Percentiles rank a stretch among this genome's conserved stretches.
These are phyloP conservation scores for Acleris cristana DNA, from an alignment of 2,888 invertebrate genomes.

Conservation along the genomic window DNA sequence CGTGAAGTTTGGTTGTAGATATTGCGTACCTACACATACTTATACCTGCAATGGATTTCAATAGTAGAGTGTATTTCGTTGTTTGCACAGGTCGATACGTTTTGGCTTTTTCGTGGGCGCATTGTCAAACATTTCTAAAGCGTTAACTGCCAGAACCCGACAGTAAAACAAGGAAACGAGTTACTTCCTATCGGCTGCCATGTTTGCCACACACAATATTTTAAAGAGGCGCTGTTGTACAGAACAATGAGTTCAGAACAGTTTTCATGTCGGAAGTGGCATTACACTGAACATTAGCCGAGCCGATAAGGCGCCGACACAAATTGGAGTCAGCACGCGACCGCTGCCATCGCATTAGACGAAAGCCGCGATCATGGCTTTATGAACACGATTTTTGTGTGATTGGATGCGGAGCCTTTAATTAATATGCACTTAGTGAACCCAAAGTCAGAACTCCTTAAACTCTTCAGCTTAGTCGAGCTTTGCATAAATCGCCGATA, in stretches of 20 bases:
- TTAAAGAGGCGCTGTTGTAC: slow-evolving; percentile 52
- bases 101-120: not conserved
- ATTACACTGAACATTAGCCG: slow-evolving; percentile 79
- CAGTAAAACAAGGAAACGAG: slow-evolving; percentile 48
- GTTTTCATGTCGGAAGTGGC: slow-evolving; percentile 80
- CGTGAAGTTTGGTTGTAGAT: slow-evolving; percentile 5
- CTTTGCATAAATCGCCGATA: too few species aligned
- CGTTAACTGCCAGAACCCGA: not conserved
- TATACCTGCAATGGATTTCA: slow-evolving; percentile 3
- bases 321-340: slow-evolving; percentile 77
- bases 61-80: not conserved
- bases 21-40: not conserved
- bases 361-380: slow-evolving; percentile 48
- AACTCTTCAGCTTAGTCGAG: too few species aligned
- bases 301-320: slow-evolving; percentile 75
- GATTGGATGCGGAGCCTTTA: slow-evolving; percentile 25
- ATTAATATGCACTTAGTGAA: not conserved
- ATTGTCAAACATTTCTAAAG: slow-evolving; percentile 1
- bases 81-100: not conserved
- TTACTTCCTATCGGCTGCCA: slow-evolving; percentile 50
- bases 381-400: slow-evolving; percentile 42
- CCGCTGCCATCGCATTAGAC: slow-evolving; percentile 54
- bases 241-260: slow-evolving; percentile 68
- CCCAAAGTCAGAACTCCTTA: not conserved
- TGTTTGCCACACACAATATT: slow-evolving; percentile 52